phyloP scores from a whole-genome alignment of 2,888 invertebrate species.

The Harpalus rufipes region DNA sequence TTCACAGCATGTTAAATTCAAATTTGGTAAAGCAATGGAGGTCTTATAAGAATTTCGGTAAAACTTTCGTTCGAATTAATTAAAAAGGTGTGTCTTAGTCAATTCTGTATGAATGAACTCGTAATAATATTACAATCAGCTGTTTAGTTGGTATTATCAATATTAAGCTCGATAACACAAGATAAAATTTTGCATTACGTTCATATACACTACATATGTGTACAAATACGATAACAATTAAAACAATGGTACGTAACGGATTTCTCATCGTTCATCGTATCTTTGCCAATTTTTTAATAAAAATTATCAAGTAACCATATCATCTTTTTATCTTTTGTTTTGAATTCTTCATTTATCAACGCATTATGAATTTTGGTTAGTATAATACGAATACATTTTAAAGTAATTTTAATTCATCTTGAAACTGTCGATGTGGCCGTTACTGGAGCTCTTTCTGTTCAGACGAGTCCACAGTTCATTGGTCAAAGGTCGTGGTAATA shows the following conservation, averaged over 20 bases:
- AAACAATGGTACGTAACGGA: conserved; percentile 9
- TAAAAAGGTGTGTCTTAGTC: conserved; percentile 32
- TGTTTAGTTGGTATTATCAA: conserved; percentile 59
- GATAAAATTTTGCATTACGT: conserved; percentile 57
- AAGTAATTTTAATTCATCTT: conserved; percentile 19
- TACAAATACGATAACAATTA: conserved; percentile 46
- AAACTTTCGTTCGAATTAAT: background rate
- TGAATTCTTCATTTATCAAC: conserved; percentile 45
- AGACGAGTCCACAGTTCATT: conserved; percentile 50
- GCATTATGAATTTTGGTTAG: background rate
- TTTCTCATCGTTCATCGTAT: conserved; percentile 9
- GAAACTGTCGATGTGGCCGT: conserved; percentile 38
- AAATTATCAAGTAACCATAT: background rate
- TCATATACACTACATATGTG: conserved; percentile 17
- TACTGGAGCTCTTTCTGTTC: conserved; percentile 29
- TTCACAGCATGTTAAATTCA: background rate
- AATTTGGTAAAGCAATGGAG: background rate
- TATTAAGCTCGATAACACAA: conserved; percentile 57
- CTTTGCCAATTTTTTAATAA: conserved; percentile 6
- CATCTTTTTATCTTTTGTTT: conserved; percentile 40
- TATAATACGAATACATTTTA: background rate
- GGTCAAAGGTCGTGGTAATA: conserved; percentile 59
- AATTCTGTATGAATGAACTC: conserved; percentile 51
- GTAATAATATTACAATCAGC: conserved; percentile 62
- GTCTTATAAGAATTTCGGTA: background rate